Evolutionary conservation across 2,113 vertebrate genomes (phyloP).

Genomic region (Callaeas wilsoni): DNA sequence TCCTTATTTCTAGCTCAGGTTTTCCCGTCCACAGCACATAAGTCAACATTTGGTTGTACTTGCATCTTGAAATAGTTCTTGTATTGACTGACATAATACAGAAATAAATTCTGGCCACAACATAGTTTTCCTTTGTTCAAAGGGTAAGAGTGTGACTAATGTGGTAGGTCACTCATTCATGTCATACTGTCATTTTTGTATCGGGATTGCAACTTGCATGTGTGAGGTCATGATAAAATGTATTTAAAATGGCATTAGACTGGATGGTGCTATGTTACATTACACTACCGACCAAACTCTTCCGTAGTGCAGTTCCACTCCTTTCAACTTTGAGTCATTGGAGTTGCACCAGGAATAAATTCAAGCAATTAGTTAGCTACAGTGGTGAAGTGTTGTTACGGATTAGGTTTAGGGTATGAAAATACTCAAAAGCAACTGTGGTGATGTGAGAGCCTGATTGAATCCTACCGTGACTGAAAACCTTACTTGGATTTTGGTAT

Average conservation of each 20-base stretch:
- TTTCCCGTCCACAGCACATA: slow-evolving; percentile 47
- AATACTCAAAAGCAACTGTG: not conserved
- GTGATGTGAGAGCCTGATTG: not conserved
- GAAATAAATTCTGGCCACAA: slow-evolving; percentile 27
- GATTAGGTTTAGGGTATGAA: not conserved
- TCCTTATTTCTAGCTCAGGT: slow-evolving; percentile 54
- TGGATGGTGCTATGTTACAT: slow-evolving; percentile 37
- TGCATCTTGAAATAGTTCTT: slow-evolving; percentile 52
- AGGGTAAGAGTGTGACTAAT: slow-evolving; percentile 9
- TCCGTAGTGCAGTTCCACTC: not conserved
- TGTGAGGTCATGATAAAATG: slow-evolving; percentile 54
- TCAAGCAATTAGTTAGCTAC: not conserved
- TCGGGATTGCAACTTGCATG: slow-evolving; percentile 55
- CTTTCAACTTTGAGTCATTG: not conserved
- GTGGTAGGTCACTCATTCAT: not conserved
- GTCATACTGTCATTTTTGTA: slow-evolving; percentile 1
- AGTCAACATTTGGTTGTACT: slow-evolving; percentile 63
- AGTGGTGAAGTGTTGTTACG: not conserved
- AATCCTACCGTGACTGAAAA: not conserved
- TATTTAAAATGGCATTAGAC: slow-evolving; percentile 27
- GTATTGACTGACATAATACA: slow-evolving; percentile 38
- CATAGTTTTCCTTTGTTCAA: not conserved
- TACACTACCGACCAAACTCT: slow-evolving; percentile 4
- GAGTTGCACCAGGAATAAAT: slow-evolving; percentile 13
- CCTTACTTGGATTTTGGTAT: not conserved